A percentile compares a stretch with the other conserved stretches of the same genome.
phyloP scores from a whole-genome alignment of 1,140 invertebrate genomes.

The Papilio polytes region DNA sequence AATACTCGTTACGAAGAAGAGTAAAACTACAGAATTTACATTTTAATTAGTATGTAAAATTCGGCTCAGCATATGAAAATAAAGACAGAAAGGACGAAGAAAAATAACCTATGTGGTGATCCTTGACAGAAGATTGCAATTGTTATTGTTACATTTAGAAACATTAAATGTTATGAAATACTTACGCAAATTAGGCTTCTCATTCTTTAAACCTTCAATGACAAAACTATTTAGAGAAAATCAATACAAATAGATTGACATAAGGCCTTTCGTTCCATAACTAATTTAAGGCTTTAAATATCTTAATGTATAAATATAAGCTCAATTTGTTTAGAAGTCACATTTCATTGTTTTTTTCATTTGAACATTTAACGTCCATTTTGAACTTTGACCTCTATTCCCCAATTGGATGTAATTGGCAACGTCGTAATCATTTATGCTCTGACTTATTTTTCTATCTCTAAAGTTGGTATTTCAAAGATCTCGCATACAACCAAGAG shows the following conservation, averaged over 20 bases:
- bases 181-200: too few relatives aligned
- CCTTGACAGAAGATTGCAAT: neutral
- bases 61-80: too few relatives aligned
- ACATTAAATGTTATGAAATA: too few relatives aligned
- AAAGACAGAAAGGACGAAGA: too few relatives aligned
- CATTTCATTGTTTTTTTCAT: neutral
- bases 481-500: neutral
- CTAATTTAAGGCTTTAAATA: neutral
- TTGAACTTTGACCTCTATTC: conserved; percentile 20
- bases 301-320: neutral
- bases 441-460: neutral
- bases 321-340: neutral
- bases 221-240: neutral
- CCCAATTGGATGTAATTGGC: conserved; percentile 25
- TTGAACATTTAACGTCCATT: conserved; percentile 17
- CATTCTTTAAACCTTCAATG: too few relatives aligned
- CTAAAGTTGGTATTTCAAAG: neutral
- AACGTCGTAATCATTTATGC: neutral
- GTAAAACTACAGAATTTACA: neutral
- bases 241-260: neutral
- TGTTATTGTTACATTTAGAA: too few relatives aligned
- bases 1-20: neutral
- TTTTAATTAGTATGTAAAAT: neutral
- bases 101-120: neutral
- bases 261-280: neutral